phyloP scores from a whole-genome alignment of 37 sponge, comb jelly and placozoan species.

The Halichondria panicea region DNA sequence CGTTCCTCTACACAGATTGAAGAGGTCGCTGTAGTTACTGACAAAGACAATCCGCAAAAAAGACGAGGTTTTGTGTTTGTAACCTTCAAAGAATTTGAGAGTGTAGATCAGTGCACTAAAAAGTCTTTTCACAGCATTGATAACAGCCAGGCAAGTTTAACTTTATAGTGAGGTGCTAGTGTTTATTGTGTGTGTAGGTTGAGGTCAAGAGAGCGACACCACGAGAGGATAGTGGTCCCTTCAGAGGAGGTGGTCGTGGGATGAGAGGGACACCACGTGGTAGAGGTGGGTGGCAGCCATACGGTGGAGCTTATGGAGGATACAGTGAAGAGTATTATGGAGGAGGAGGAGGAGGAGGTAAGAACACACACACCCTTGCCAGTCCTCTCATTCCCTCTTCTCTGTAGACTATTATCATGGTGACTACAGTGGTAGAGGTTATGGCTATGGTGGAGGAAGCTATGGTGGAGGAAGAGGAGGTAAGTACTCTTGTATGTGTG shows the following conservation, averaged over 20 bases:
- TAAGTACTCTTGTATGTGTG: slow-evolving; percentile 17
- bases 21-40: slow-evolving; percentile 75
- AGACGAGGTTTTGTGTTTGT: slow-evolving; percentile 79
- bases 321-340: slow-evolving; percentile 12
- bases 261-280: slow-evolving; percentile 21
- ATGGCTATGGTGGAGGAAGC: background rate
- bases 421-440: background rate
- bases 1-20: slow-evolving; percentile 42
- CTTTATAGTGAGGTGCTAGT: background rate
- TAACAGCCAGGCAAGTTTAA: slow-evolving; percentile 16
- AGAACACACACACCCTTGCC: background rate
- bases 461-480: slow-evolving; percentile 3
- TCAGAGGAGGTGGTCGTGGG: slow-evolving; percentile 7
- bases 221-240: slow-evolving; percentile 36
- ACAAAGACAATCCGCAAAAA: slow-evolving; percentile 44
- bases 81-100: slow-evolving; percentile 45
- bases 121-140: slow-evolving; percentile 46
- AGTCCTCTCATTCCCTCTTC: no score
- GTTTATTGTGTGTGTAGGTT: slow-evolving; percentile 34
- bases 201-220: slow-evolving; percentile 80
- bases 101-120: slow-evolving; percentile 57
- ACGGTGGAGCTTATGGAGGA: no score
- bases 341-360: slow-evolving; percentile 1
- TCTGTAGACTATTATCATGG: slow-evolving; percentile 16
- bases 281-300: slow-evolving; percentile 12